Base-by-base conservation (phyloP, 30 jellyfish, hydroid and myxozoan species). In the Pseudorhiza aurosa region DNA sequence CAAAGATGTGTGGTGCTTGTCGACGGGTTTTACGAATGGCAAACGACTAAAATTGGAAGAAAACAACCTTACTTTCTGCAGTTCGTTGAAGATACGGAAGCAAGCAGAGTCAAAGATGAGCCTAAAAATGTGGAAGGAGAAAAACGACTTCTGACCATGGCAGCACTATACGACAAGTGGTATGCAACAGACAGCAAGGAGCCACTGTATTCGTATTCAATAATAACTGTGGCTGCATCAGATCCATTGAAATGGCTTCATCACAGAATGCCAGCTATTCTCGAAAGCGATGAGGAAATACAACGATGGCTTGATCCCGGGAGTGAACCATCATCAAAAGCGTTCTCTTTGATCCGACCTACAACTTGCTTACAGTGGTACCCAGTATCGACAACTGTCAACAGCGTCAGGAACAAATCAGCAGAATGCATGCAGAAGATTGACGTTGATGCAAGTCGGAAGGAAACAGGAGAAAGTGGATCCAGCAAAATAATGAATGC, bases 21-120 rank as follows among this genome's bases (percentile, higher is more conserved):
- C 9, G 98, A 92, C 25, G 98, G 98, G 75, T 92, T 85, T 68
- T 92, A 55, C 47, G 98, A 92, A 81, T 92, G 98, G 98, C 60
- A 79, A 9, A 24, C 68, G 0, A 70, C 58, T 17, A 50, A 74
- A 39, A 71, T 47, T 37, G 88, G 87, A 4, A 70, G 51, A 60
- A 92, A 92, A 84, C 98, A 92, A 60, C 98, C 98, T 9, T 92
- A 85, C 55, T 92, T 87, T 45, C 15, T 92, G 19, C 87, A 73
- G 25, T 39, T 76, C 33, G 65, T 55, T 31, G 90, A 62, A 17
- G 60, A 45, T 2, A 57, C 18, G 33, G 18, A 15, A 17, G 85
- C 53, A 5, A 68, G 53, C 30, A 46, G 59, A 8, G 82, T 32
- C 0, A 33, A 50, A 9, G 71, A 51, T 14, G 26, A 47, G 36